Conservation (phyloP, 2,797 vertebrate genomes). For the Falco berigora region DNA sequence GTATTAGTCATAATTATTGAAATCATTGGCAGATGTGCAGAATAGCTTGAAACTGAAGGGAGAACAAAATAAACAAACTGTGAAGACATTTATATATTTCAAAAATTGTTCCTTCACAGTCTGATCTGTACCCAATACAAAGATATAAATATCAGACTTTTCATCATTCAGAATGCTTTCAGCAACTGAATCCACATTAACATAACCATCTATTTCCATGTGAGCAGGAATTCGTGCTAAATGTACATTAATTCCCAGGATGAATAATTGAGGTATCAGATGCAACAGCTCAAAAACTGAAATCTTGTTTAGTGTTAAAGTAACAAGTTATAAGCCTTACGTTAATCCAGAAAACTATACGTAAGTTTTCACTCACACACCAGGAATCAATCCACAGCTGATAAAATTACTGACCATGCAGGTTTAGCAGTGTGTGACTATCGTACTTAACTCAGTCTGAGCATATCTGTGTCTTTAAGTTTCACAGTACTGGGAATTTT, state of each 20-base stretch:
- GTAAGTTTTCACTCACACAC: conserved; percentile 67
- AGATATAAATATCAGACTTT: conserved; percentile 50
- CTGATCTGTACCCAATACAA: conserved; percentile 41
- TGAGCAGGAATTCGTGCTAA: conserved; percentile 66
- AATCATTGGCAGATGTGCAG: not conserved
- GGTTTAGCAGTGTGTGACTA: conserved; percentile 42
- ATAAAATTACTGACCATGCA: conserved; percentile 61
- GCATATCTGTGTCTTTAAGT: conserved; percentile 38
- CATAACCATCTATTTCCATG: conserved; percentile 65
- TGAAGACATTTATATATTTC: conserved; percentile 19
- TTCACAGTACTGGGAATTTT: not conserved
- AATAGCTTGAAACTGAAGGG: conserved; percentile 1
- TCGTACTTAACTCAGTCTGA: conserved; percentile 27
- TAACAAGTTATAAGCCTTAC: conserved; percentile 59
- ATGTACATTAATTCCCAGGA: conserved; percentile 73
- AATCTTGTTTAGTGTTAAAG: conserved; percentile 67
- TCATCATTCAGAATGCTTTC: conserved; percentile 60
- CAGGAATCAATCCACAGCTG: conserved; percentile 55
- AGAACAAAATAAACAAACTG: conserved; percentile 14
- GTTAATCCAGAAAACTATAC: conserved; percentile 70
- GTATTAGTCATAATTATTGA: not conserved
- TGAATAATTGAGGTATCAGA: conserved; percentile 72
- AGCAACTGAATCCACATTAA: conserved; percentile 56
- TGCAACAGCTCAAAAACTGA: conserved; percentile 60
- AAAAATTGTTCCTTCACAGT: conserved; percentile 24